Evolutionary conservation across 2,113 vertebrate species (phyloP), one percentile per base, ranked within the genome.

Genomic region (Hippocampus comes): DNA sequence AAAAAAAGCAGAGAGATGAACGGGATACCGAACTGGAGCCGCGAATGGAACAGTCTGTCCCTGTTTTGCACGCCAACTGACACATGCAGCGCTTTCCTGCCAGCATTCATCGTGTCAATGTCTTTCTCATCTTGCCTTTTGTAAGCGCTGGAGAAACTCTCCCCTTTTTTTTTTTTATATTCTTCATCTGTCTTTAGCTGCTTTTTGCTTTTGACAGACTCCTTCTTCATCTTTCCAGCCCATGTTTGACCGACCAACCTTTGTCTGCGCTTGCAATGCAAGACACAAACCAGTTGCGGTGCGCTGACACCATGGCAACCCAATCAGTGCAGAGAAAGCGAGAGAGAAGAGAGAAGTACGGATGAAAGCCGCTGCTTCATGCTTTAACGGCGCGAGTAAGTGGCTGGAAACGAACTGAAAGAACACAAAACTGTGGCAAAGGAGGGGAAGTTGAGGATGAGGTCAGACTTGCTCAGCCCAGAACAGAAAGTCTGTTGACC

Each of bases 1-100:
- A 76, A 82, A 74, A 75, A 83, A 74, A 77, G 69, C 77, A 73
- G 63, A 77, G 60, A 71, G 63, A 74, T 70, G 76, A 82, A 34
- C 70, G 73, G 77, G 78, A 86, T 82, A 81, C 83, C 85, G 76
- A 69, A 60, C 25, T 67, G 63, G 42, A 21, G 61, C 67, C 34
- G 72, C 57, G 64, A 75, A 84, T 60, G 83, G 86, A 91, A 92
- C 90, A 89, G 82, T 77, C 72, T 89, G 90, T 92, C 83, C 91
- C 81, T 85, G 80, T 77, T 75, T 38, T 74, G 74, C 48, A 51
- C 86, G 90, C 90, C 90, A 91, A 84, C 56, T 83, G 84, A 89
- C 87, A 70, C 77, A 79, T 72, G 80, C 83, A 78, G 72, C 78
- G 79, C 73, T 78, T 76, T 76, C 75, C 78, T 72, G 85, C 78